Base-by-base conservation (phyloP, 1,140 invertebrate species). In the Drosophila ironensis region DNA sequence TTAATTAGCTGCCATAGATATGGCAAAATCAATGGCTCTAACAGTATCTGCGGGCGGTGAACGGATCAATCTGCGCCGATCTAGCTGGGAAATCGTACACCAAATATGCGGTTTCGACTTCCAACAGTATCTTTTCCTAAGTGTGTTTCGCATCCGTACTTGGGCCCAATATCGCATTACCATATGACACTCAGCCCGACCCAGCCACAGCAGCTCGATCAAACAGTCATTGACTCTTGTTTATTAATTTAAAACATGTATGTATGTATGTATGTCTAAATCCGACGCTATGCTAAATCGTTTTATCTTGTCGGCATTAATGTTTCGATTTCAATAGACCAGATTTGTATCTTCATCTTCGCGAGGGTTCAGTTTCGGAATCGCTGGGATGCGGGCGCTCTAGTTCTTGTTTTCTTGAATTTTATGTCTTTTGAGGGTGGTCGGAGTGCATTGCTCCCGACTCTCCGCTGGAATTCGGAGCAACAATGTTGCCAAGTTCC, bases 91-190 rank as follows among this genome's bases (percentile, higher is more conserved):
- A 61, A 63, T 37, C 24, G 59, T 14, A 63, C 56, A 63, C 59
- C 59, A 25, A 47, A 56, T 41, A 47, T 82, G 77, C 51, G 77
- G 77, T 78, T 59, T 66, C 14, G 6, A 7, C 22, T 16, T 24
- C 7, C 35, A 37, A 33, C 57, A 14, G 35, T 59, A 41, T 59
- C 33, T 53, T 48, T 63, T 59, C 30, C 37, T 11, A 28, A 53
- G 54, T 69, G 41, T 51, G 46, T 3, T 11, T 30, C 28, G 28
- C 28, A n/a, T 33, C 57, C 50, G 73, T 78, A 82, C 77, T 82
- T 82, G 77, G 54, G 50, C 78, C 42, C 69, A 70, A 82, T 82
- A 82, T 82, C 77, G 20, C 41, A 73, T 82, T 50, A 69, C 77
- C 19, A 17, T 17, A 8, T 11, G 6, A 11, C 19, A 16, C 8